Conservation (phyloP, 2,888 invertebrate species). For the Aporophyla lueneburgensis region DNA sequence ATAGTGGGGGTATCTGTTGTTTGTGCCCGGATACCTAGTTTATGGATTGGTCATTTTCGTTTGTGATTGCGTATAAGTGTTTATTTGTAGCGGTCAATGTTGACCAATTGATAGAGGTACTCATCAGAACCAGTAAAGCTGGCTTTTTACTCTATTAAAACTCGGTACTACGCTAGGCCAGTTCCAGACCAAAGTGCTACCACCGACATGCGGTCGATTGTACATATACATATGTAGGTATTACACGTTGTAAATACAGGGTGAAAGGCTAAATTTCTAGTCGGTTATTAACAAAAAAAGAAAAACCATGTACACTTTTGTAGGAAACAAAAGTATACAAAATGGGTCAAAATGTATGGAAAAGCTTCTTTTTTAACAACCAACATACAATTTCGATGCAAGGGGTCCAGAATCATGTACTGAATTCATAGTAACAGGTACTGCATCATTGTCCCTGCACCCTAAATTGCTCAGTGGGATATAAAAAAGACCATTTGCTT, state of each 20-base stretch:
- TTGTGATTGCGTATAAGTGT: background rate
- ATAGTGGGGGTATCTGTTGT: conserved; percentile 23
- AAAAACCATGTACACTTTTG: too few species aligned
- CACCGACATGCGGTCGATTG: background rate
- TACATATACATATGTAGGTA: background rate
- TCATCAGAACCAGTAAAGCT: background rate
- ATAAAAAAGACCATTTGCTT: background rate
- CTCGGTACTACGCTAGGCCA: background rate
- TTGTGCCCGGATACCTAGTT: conserved; percentile 9
- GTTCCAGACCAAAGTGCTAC: background rate
- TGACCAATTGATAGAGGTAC: too few species aligned
- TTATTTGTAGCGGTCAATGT: background rate
- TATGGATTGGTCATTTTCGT: conserved; percentile 4
- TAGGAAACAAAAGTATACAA: too few species aligned
- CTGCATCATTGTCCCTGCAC: too few species aligned
- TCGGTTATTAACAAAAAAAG: too few species aligned
- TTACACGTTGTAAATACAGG: background rate
- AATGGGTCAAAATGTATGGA: too few species aligned
- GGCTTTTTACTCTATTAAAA: background rate
- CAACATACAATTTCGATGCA: too few species aligned
- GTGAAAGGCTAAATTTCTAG: too few species aligned
- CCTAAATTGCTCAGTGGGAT: background rate
- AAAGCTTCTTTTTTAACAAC: too few species aligned
- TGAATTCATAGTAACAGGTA: too few species aligned
- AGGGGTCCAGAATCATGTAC: too few species aligned